Percentiles rank a stretch among this genome's conserved stretches.
Evolutionary conservation across 2,113 vertebrate genomes (phyloP).

Genomic region (Sturnus vulgaris): DNA sequence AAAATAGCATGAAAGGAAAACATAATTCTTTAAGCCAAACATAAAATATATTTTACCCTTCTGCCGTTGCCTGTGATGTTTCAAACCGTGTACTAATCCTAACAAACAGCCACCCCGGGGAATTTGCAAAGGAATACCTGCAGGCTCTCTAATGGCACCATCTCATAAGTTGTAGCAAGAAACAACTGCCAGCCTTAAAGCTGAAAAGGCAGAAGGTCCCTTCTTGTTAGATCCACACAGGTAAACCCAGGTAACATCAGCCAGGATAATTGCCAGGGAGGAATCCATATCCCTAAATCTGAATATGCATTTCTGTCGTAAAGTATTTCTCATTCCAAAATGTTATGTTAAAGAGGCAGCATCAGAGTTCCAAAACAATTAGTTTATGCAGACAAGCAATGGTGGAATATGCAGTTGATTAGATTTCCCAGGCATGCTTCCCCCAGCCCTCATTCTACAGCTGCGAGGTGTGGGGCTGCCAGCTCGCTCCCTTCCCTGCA

Average conservation of each 20-base stretch:
- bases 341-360: neutral
- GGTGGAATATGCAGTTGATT: constrained; percentile 24
- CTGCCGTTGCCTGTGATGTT: neutral
- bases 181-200: neutral
- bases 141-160: neutral
- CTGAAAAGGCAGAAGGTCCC: neutral
- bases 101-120: neutral
- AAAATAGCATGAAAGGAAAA: neutral
- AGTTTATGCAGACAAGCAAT: neutral
- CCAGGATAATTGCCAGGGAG: neutral
- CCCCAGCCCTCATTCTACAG: constrained; percentile 37
- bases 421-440: constrained; percentile 35
- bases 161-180: constrained; percentile 25
- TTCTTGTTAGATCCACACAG: neutral
- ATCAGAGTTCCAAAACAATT: constrained; percentile 18
- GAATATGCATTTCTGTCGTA: neutral
- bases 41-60: neutral
- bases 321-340: neutral
- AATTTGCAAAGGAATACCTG: constrained; percentile 5
- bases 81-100: neutral
- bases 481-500: neutral
- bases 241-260: neutral
- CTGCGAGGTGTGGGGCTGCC: constrained; percentile 15
- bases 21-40: neutral
- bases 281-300: neutral